Evolutionary conservation across 1,140 invertebrate species (phyloP).

Genomic region (Cataglyphis hispanica): DNA sequence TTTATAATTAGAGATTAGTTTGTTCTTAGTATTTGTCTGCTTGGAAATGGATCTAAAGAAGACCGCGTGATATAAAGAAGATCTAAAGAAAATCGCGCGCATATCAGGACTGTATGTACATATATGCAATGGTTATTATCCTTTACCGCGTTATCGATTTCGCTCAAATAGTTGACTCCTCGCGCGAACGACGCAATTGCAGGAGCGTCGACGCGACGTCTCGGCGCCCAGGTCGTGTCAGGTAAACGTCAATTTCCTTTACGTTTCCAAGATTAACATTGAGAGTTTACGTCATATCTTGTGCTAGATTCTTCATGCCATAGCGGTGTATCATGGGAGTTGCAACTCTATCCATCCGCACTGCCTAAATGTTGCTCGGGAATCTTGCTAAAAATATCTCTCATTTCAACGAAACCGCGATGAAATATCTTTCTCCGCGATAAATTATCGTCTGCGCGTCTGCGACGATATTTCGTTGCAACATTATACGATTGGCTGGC

Average conservation of each 20-base stretch:
- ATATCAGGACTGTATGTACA: not conserved
- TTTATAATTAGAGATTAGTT: not conserved
- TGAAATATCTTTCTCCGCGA: not conserved
- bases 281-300: not conserved
- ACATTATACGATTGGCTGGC: constrained; percentile 24
- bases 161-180: constrained; percentile 56
- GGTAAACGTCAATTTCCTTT: not conserved
- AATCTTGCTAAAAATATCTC: constrained; percentile 3
- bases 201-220: constrained; percentile 61
- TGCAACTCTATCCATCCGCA: not conserved
- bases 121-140: constrained; percentile 60
- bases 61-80: not conserved
- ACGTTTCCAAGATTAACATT: constrained; percentile 22
- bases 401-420: not conserved
- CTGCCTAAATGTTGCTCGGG: not conserved
- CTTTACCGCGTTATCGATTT: constrained; percentile 66
- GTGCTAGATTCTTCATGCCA: not conserved
- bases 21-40: not conserved
- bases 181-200: constrained; percentile 60
- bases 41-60: constrained; percentile 5
- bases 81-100: constrained; percentile 7
- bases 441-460: not conserved
- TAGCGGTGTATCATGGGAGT: not conserved
- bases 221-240: constrained; percentile 46
- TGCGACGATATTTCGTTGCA: not conserved